Evolutionary conservation across 2,888 invertebrate genomes (phyloP).

Genomic region (Zygothrica quintamaculata): DNA sequence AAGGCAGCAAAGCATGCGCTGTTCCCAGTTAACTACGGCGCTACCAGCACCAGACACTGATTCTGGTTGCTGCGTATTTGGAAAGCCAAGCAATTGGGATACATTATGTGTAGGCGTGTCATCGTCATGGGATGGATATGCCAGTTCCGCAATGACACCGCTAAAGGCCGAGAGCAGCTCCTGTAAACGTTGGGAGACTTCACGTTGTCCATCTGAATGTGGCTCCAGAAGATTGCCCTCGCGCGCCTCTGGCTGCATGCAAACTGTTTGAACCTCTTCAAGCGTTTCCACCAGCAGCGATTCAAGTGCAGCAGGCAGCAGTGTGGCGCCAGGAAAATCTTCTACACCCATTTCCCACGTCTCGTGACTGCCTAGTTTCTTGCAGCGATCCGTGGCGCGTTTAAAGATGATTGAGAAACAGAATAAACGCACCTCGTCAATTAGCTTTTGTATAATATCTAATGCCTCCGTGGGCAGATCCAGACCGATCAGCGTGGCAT

Average conservation of each 20-base stretch:
- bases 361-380: conserved; percentile 89
- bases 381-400: conserved; percentile 92
- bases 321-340: conserved; percentile 93
- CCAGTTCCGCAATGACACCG: conserved; percentile 89
- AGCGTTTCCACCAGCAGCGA: conserved; percentile 90
- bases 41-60: conserved; percentile 71
- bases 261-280: conserved; percentile 89
- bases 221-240: conserved; percentile 84
- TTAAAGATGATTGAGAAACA: conserved; percentile 94
- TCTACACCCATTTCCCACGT: conserved; percentile 94
- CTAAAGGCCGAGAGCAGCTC: conserved; percentile 88
- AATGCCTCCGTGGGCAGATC: conserved; percentile 95
- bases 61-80: conserved; percentile 83
- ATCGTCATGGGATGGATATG: conserved; percentile 89
- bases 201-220: conserved; percentile 83
- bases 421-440: conserved; percentile 94
- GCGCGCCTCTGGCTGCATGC: conserved; percentile 89
- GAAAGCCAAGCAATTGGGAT: conserved; percentile 88
- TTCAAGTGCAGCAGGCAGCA: conserved; percentile 90
- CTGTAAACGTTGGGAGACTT: conserved; percentile 85
- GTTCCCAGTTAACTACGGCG: conserved; percentile 88
- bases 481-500: conserved; percentile 91
- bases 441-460: conserved; percentile 92
- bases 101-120: conserved; percentile 85
- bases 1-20: conserved; percentile 92